A percentile compares a stretch with the other conserved stretches of the same genome.
phyloP scores from a whole-genome alignment of 2,888 invertebrate genomes.

The Cenopis cana region DNA sequence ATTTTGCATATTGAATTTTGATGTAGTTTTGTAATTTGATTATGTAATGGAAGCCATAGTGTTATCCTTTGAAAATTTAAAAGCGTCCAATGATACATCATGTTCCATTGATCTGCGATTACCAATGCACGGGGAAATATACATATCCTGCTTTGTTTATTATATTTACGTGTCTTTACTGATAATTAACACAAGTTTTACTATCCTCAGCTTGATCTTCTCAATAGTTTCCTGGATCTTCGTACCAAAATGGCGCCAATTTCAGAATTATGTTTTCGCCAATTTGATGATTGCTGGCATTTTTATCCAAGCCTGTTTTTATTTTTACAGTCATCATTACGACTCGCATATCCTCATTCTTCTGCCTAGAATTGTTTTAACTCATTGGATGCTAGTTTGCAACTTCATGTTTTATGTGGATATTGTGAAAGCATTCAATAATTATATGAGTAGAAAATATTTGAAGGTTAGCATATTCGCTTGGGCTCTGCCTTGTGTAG shows the following conservation, averaged over 20 bases:
- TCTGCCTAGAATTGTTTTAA: slow-evolving; percentile 11
- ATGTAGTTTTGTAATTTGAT: neutral
- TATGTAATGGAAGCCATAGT: neutral
- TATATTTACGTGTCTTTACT: neutral
- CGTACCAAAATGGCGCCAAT: slow-evolving; percentile 5
- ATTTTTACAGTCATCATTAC: neutral
- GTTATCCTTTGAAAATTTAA: neutral
- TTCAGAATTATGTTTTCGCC: slow-evolving; percentile 7
- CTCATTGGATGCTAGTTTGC: slow-evolving; percentile 10
- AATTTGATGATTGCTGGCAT: slow-evolving; percentile 8
- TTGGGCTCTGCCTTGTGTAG: slow-evolving; percentile 9
- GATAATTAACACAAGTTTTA: neutral
- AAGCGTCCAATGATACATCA: neutral
- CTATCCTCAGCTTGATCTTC: neutral
- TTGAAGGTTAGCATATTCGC: neutral
- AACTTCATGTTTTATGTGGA: slow-evolving; percentile 17
- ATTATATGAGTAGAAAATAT: neutral
- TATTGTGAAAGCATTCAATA: slow-evolving; percentile 18
- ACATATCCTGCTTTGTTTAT: neutral
- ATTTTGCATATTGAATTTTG: no score
- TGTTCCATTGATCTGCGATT: neutral
- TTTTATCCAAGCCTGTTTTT: neutral
- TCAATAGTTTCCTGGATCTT: slow-evolving; percentile 7
- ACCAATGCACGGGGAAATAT: neutral
- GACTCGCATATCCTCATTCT: neutral